Evolutionary conservation across 2,113 vertebrate species (phyloP).

Genomic region (Rhinolophus sinicus): DNA sequence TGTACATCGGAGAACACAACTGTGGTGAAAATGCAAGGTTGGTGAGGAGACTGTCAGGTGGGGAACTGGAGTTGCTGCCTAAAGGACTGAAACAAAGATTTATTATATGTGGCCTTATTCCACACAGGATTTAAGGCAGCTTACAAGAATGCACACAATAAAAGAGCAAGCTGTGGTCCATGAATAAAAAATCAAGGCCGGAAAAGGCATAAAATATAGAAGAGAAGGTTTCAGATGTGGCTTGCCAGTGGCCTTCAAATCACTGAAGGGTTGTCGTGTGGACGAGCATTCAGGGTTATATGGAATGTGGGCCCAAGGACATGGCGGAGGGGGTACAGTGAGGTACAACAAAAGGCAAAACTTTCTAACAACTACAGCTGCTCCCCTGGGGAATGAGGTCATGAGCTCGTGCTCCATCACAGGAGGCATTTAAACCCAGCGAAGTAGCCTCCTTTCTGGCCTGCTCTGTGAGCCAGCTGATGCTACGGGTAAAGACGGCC

Average conservation of each 20-base stretch:
- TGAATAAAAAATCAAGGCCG: constrained; percentile 63
- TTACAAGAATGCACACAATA: constrained; percentile 19
- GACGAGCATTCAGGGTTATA: background rate
- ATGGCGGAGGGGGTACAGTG: background rate
- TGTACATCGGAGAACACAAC: background rate
- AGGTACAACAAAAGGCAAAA: background rate
- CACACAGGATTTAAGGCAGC: constrained; percentile 35
- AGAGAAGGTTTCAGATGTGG: constrained; percentile 39
- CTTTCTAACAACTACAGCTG: background rate
- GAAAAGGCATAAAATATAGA: constrained; percentile 48
- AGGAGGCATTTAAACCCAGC: background rate
- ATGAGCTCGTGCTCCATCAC: too few relatives aligned
- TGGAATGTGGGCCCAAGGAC: background rate
- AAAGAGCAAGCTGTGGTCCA: constrained; percentile 42
- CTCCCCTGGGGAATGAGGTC: background rate
- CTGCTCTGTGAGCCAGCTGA: background rate
- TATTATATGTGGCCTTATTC: background rate
- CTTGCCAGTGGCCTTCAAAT: constrained; percentile 40
- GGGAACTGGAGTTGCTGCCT: constrained; percentile 13
- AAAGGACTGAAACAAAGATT: constrained; percentile 41
- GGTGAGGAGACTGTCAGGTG: background rate
- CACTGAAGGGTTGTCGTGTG: background rate
- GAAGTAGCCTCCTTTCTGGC: background rate
- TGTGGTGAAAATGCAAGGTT: background rate
- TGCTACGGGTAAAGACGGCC: background rate